Evolutionary conservation across 2,113 vertebrate genomes (phyloP), one percentile per base, ranked within the genome.

Genomic region (Ammodytes marinus): DNA sequence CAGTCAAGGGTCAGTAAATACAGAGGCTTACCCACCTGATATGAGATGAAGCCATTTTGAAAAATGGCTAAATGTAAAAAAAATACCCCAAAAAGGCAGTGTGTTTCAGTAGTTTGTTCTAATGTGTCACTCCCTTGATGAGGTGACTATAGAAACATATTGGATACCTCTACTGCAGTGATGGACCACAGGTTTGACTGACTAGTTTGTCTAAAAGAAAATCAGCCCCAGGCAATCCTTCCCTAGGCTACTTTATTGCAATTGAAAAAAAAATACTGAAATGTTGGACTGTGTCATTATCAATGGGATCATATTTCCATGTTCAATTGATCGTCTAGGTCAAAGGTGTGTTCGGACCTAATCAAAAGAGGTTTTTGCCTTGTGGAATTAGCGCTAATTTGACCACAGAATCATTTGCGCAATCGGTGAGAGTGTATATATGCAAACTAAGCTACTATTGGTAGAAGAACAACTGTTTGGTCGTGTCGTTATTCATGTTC

Each of bases 401-500:
- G n/a, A 64, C 11, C 6, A 11, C 43, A 46, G 43, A 3, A 40
- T 8, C 9, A 3, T n/a, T n/a, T n/a, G 5, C 11, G 8, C 39
- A 42, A 37, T 40, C 58, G 0, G 14, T 60, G 37, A 27, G 27
- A 27, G 27, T 27, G 27, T 27, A 27, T 27, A 27, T 27, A 27
- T 27, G 14, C 5, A 64, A 79, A 47, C 37, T 3, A 66, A 69
- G 55, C 50, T 71, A 67, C 49, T 69, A 73, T 71, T 19, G 47
- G 13, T 6, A 54, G 69, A 75, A 69, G 11, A 52, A 77, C 73
- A 63, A 43, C 15, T 50, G 42, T 65, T 58, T 42, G 57, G 46
- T 74, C 37, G 40, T 65, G 42, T 27, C 2, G 27, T 40, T 78
- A 55, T 64, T 81, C 74, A 77, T 7, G 40, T 65, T 47, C 54